Evolutionary conservation across 92 coral and sea anemone species (phyloP).

Genomic region (Scolanthus callimorphus): DNA sequence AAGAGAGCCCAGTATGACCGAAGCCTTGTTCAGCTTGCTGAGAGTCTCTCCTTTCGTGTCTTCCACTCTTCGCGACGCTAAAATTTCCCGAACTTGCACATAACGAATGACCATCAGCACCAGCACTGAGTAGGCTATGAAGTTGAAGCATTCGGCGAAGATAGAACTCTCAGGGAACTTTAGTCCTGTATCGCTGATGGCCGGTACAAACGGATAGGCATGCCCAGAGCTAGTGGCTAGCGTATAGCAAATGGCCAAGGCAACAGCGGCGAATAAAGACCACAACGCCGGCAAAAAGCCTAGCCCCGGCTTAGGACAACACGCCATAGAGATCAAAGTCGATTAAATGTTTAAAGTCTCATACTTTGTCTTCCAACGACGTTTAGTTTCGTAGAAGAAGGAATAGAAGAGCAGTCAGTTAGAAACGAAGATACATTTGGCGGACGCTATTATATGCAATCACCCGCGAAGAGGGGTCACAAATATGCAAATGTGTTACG

Average conservation of each 20-base stretch:
- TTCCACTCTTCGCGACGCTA: slow-evolving; percentile 43
- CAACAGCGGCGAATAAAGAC: slow-evolving; percentile 57
- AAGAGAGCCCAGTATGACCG: slow-evolving; percentile 48
- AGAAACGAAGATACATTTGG: too few species aligned
- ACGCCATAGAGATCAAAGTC: too few species aligned
- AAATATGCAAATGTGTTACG: too few species aligned
- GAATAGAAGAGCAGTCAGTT: too few species aligned
- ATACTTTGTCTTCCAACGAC: too few species aligned
- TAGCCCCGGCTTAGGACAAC: slow-evolving; percentile 58
- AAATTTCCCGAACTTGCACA: slow-evolving; percentile 54
- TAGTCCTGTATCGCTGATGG: slow-evolving; percentile 72
- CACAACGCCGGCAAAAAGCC: slow-evolving; percentile 67
- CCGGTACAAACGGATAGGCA: slow-evolving; percentile 63
- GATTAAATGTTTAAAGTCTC: too few species aligned
- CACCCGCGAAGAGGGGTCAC: too few species aligned
- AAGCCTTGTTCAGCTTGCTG: slow-evolving; percentile 42
- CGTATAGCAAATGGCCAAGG: slow-evolving; percentile 53
- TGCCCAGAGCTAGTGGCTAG: slow-evolving; percentile 60
- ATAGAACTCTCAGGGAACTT: slow-evolving; percentile 74
- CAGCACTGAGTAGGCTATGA: slow-evolving; percentile 54
- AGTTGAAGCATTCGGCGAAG: slow-evolving; percentile 72
- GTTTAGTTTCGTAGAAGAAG: too few species aligned
- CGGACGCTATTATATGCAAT: too few species aligned
- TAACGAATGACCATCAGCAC: slow-evolving; percentile 68
- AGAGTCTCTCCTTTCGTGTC: slow-evolving; percentile 33